A percentile compares a stretch with the other conserved stretches of the same genome.
These are phyloP conservation scores for Acanthosepion pharaonis DNA, from an alignment of 2,888 invertebrate species.

Conservation along the genomic window DNA sequence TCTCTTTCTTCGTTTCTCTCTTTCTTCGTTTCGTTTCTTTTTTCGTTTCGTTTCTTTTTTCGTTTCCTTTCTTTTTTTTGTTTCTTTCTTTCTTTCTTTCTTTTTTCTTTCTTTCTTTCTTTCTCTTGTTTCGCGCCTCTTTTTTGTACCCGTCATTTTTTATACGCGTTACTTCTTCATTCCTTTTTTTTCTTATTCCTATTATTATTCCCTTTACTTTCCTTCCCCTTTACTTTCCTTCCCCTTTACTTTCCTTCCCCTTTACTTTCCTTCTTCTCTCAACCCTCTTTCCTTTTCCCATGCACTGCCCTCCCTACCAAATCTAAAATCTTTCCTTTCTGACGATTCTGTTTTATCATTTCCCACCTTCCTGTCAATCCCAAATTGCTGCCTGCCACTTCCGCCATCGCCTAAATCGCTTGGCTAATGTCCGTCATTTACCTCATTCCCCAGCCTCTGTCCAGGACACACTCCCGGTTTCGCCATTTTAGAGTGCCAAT, in stretches of 20 bases:
- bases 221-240: neutral
- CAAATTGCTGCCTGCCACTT: neutral
- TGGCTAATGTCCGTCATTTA: neutral
- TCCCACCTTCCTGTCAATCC: neutral
- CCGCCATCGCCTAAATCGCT: neutral
- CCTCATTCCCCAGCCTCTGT: neutral
- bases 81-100: neutral
- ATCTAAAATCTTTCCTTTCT: neutral
- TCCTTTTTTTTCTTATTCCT: neutral
- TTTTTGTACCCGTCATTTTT: neutral
- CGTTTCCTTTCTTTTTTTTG: neutral
- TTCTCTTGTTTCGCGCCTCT: neutral
- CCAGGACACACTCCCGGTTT: neutral
- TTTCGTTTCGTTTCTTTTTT: neutral
- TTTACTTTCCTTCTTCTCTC: neutral
- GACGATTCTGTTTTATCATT: neutral
- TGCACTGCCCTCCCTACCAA: neutral
- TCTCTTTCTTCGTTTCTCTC: neutral
- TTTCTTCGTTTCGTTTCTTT: neutral
- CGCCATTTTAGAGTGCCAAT: neutral
- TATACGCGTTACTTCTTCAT: too few species aligned
- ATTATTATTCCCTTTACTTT: neutral
- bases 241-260: neutral
- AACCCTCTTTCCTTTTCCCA: neutral
- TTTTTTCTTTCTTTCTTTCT: neutral